phyloP scores from a whole-genome alignment of 2,113 vertebrate genomes.

The Sebastes fasciatus region DNA sequence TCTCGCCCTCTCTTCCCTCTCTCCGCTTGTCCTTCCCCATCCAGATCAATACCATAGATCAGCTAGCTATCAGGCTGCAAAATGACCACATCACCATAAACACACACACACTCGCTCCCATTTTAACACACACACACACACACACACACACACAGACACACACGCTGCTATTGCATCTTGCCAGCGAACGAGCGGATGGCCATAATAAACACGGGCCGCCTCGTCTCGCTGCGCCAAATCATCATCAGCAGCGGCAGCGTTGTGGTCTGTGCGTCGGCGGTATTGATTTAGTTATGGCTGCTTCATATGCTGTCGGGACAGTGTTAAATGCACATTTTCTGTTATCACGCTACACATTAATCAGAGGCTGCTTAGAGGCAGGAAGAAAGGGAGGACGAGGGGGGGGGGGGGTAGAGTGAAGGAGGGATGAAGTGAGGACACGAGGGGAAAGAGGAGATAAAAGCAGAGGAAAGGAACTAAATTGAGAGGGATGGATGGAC shows the following conservation, averaged over 20 bases:
- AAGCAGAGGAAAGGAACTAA: not conserved
- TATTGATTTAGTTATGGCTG: constrained; percentile 88
- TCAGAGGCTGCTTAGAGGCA: constrained; percentile 65
- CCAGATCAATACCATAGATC: constrained; percentile 86
- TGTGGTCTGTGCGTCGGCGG: constrained; percentile 59
- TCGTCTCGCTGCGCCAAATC: constrained; percentile 62
- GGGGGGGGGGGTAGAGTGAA: not conserved
- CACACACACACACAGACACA: constrained; percentile 41
- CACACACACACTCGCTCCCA: constrained; percentile 52
- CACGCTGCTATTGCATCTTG: constrained; percentile 29
- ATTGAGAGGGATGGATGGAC: not conserved
- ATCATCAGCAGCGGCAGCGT: constrained; percentile 55
- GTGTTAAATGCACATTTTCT: constrained; percentile 87
- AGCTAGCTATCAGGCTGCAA: constrained; percentile 84
- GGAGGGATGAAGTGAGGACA: constrained; percentile 21
- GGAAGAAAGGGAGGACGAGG: constrained; percentile 11
- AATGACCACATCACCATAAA: constrained; percentile 87
- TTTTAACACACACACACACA: constrained; percentile 34
- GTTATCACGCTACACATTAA: constrained; percentile 74
- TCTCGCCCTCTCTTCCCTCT: constrained; percentile 42
- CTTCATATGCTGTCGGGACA: constrained; percentile 85
- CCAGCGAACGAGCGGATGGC: constrained; percentile 41
- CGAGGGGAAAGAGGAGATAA: not conserved
- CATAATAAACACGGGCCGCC: constrained; percentile 67
- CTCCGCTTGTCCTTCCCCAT: constrained; percentile 68